These are phyloP conservation scores for Anguilla japonica DNA, from an alignment of 2,113 vertebrate genomes.

Conservation along the genomic window DNA sequence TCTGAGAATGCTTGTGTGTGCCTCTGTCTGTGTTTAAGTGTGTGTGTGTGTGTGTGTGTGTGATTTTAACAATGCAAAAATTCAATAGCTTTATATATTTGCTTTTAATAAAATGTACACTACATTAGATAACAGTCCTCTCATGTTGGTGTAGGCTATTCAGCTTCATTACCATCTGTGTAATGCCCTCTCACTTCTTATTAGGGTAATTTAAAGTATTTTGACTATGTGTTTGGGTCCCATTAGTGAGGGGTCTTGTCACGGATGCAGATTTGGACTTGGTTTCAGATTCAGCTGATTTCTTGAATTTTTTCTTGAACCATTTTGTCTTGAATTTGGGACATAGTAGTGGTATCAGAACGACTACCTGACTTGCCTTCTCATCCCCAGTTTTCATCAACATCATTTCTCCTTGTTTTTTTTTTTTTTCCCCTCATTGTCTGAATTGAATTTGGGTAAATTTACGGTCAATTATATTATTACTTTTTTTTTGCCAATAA, in stretches of 20 bases:
- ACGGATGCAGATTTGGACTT: too few species aligned
- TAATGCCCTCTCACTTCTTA: too few species aligned
- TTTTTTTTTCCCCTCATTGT: background rate
- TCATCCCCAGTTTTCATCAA: background rate
- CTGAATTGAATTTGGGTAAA: background rate
- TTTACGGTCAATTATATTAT: constrained; percentile 9
- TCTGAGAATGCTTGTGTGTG: background rate
- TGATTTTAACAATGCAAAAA: background rate
- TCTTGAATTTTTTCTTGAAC: too few species aligned
- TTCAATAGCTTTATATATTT: background rate
- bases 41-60: background rate
- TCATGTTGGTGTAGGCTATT: too few species aligned
- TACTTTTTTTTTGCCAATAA: constrained; percentile 11
- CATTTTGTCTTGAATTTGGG: background rate
- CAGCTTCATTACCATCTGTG: too few species aligned
- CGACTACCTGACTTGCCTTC: background rate
- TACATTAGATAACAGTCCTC: too few species aligned
- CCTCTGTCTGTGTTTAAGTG: background rate
- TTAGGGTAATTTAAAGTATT: too few species aligned
- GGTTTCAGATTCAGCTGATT: too few species aligned
- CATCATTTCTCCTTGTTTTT: background rate
- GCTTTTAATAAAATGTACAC: background rate
- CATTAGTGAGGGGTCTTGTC: too few species aligned
- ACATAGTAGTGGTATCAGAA: background rate
- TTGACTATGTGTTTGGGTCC: too few species aligned